Evolutionary conservation across 1,140 invertebrate genomes (phyloP), one percentile per base, ranked within the genome.

Genomic region (Ditylenchus dipsaci): DNA sequence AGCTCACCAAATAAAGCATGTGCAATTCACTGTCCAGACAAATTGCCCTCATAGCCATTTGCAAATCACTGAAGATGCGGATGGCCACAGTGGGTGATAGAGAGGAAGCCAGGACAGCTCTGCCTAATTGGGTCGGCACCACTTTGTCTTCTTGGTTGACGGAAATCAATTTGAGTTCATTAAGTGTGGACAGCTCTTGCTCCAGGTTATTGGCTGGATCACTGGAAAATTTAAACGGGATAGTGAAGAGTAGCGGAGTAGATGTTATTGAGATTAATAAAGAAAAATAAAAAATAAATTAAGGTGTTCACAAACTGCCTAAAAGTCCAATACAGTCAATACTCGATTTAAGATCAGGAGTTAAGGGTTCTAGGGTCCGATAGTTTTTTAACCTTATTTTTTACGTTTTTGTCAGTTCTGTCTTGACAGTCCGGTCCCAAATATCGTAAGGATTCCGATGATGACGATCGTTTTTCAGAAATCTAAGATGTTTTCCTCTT

Each of bases 21-120:
- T 98, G 95, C 0, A 98, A 86, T 80, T 98, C 94, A 74, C 90
- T 92, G 79, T 96, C 92, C 9, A 98, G 85, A 0, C 93, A 92
- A 83, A 98, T 90, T 78, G 90, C 91, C 77, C 89, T 88, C 49
- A 92, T 86, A 0, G 94, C 92, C 84, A 89, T 90, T 81, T 93
- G 88, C n/a, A 97, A 82, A 83, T 97, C 94, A 75, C 88, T 88
- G 79, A 96, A 91, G 21, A 97, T 86, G 33, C 88, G 86, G 1
- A 95, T 85, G 1, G 91, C 92, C 82, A 97, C 92, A 82, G 90
- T 90, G 0, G 94, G 94, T 19, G 92, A 89, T 82, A 97, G 88
- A 0, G 92, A 91, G 0, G 94, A 94, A 58, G 91, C 89, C 21
- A 97, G 84, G 79, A 94, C 93, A 19, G 94, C 95, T 80, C 89